Evolutionary conservation across 2,888 invertebrate genomes (phyloP), one percentile per base, ranked within the genome.

Genomic region (Odontocolon sp.): DNA sequence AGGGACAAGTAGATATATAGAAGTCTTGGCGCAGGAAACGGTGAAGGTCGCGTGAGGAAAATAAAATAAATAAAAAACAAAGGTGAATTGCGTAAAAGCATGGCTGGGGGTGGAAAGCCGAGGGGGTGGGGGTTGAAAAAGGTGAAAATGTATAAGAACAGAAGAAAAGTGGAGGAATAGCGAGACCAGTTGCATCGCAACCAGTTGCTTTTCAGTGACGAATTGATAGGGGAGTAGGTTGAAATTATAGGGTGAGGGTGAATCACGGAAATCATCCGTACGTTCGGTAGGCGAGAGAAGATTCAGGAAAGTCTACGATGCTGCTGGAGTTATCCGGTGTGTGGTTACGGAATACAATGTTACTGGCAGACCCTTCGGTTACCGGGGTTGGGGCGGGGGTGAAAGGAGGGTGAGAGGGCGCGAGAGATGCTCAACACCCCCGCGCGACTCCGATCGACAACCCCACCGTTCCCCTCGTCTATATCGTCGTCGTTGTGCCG

Each of bases 121-220:
- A n/a, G 59, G 31, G 6, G 56, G 14, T 11, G 16, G 11, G 23
- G 31, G 18, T 38, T 9, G 21, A 31, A 6, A 33, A 54, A 14
- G 28, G 11, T 6, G 5, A n/a, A 6, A n/a, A 38, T 11, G 18
- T 0, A 16, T 28, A 3, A n/a, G 33, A 11, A 18, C 16, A 2
- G 31, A 52, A 50, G 8, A 50, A 72, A 67, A 42, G 61, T 31
- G 59, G 63, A 61, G 52, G 50, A 21, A 63, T 28, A 31, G 42
- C 47, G 63, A 67, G 82, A 86, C 86, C 83, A 86, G 86, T 87
- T 87, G 87, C 87, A 84, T 84, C 83, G 82, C 86, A 85, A 87
- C 87, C 82, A 87, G 87, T 87, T 87, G 86, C 87, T 84, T 67
- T 40, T 28, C 23, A 38, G 50, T 64, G 63, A 64, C 63, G 63